Base-by-base conservation (phyloP, 35 echinoderm and acorn worm species). In the Diadema setosum region DNA sequence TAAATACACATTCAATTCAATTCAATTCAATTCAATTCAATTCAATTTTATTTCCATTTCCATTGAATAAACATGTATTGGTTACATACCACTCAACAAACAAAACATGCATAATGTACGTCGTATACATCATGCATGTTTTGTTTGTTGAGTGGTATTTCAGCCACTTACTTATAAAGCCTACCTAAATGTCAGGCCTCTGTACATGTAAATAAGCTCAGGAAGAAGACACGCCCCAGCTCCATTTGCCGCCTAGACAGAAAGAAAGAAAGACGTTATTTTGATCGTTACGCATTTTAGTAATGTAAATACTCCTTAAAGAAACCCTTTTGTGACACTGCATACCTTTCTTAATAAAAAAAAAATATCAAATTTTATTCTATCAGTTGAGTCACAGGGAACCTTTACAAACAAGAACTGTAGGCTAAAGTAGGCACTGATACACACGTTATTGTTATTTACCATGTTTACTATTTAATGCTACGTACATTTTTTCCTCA, bases 171-270 rank as follows among this genome's bases (percentile, higher is more conserved):
- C 29, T 14, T 18, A 15, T 57, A 60, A 42, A 41, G 85, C 64
- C 52, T 81, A 99, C 96, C 96, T 99, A 52, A 88, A 99, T 67
- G 88, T 85, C 42, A 89, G 61, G 5, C 92, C 96, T 86, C 93
- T 87, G 46, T 94, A 94, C 82, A 91, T 76, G 35, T 85, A 88
- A 21, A 65, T 27, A 18, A 95, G 70, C 59, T 94, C 88, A 3
- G 89, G 89, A 16, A 99, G 45, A 56, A 84, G 82, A 40, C 92
- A 94, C 1, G 96, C 96, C 31, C 86, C 89, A 18, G 92, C 96
- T 41, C 92, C 96, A 29, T 87, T 87, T 24, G 65, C 85, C 3
- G 85, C 85, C 85, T 87, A 46, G 15, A 42, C 35, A 45, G 26
- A 52, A 0, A 75, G 15, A 75, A 15, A 75, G 14, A 87, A 67